Evolutionary conservation across 2,797 vertebrate species (phyloP).

Genomic region (Pelobates cultripes): DNA sequence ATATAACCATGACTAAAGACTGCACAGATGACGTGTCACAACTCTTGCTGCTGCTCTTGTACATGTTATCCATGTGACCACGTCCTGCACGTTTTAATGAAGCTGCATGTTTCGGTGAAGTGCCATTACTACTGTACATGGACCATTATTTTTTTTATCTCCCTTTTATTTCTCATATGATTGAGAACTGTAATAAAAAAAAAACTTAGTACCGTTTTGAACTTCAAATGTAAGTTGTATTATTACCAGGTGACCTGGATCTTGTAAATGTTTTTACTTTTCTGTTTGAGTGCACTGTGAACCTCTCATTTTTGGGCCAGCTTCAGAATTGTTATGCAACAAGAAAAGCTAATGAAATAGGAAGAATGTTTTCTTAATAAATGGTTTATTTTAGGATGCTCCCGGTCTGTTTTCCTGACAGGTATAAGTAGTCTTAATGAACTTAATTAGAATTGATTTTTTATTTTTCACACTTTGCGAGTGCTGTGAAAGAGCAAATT

Average conservation of each 20-base stretch:
- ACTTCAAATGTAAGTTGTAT: constrained; percentile 68
- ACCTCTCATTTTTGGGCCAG: constrained; percentile 69
- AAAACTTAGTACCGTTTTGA: constrained; percentile 66
- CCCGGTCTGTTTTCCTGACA: constrained; percentile 19
- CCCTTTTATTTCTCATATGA: constrained; percentile 62
- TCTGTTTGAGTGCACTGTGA: constrained; percentile 75
- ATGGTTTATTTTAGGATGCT: constrained; percentile 82
- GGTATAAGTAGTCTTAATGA: too few species aligned
- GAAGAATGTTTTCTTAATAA: constrained; percentile 78
- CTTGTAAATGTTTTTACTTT: constrained; percentile 67
- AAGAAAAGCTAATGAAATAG: constrained; percentile 67
- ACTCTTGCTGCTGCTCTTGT: constrained; percentile 79
- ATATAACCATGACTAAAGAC: constrained; percentile 63
- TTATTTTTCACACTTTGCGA: too few species aligned
- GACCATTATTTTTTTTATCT: constrained; percentile 66
- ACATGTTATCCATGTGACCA: constrained; percentile 70
- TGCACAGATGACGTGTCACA: constrained; percentile 74
- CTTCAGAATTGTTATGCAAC: constrained; percentile 75
- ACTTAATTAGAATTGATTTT: too few species aligned
- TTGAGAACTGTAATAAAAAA: constrained; percentile 69
- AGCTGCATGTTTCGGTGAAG: constrained; percentile 81
- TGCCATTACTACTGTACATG: constrained; percentile 82
- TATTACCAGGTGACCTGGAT: constrained; percentile 71
- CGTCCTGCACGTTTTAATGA: constrained; percentile 84
- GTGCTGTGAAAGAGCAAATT: too few species aligned